A percentile compares a stretch with the other conserved stretches of the same genome.
Evolutionary conservation across 2,113 vertebrate genomes (phyloP).

Genomic region (Callocephalon fimbriatum): DNA sequence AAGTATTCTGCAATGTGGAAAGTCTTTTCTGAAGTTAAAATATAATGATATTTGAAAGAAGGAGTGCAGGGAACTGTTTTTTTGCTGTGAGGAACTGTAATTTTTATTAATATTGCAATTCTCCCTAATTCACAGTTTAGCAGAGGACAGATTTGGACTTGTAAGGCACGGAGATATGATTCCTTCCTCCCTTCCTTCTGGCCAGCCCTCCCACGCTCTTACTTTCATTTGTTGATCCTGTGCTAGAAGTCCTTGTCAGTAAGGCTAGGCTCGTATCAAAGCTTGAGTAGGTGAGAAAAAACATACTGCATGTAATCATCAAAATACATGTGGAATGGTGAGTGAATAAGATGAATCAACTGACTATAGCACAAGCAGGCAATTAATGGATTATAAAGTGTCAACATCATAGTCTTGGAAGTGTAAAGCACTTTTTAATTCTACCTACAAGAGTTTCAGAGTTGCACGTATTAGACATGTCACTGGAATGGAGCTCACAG

Average conservation of each 20-base stretch:
- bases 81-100: neutral
- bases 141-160: neutral
- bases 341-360: neutral
- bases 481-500: neutral
- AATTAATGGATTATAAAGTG: neutral
- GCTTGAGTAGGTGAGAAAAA: neutral
- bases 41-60: neutral
- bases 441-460: constrained; percentile 1
- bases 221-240: neutral
- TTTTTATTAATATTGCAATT: neutral
- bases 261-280: neutral
- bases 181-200: neutral
- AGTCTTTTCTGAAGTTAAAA: neutral
- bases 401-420: neutral
- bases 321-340: neutral
- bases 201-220: neutral
- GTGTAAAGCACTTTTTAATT: neutral
- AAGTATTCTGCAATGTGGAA: neutral
- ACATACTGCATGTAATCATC: neutral
- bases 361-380: neutral
- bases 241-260: neutral
- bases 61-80: neutral
- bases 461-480: neutral
- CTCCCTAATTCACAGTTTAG: neutral
- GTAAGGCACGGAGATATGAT: neutral